A percentile compares a stretch with the other conserved stretches of the same genome.
phyloP scores from a whole-genome alignment of 1,140 invertebrate genomes.

The Anastatus disparis region DNA sequence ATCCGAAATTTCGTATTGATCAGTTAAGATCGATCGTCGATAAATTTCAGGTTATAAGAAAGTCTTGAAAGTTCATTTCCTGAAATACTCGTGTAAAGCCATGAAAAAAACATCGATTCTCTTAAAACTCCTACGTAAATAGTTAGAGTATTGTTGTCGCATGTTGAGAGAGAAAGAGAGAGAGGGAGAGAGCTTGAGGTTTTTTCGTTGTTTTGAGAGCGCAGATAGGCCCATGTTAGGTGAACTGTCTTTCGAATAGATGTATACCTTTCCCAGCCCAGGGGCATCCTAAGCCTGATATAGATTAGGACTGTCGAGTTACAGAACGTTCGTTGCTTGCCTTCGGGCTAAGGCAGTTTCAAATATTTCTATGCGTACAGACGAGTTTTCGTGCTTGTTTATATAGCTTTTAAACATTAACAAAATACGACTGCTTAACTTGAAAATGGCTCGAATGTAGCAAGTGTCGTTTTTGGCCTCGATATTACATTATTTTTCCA shows the following conservation, averaged over 20 bases:
- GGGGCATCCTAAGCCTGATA: conserved; percentile 23
- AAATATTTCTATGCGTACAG: no score
- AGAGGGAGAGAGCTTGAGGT: no score
- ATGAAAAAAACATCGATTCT: background rate
- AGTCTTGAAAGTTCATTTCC: conserved; percentile 17
- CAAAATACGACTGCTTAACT: background rate
- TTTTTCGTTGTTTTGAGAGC: background rate
- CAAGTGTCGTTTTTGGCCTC: conserved; percentile 35
- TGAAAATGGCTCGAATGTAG: conserved; percentile 2
- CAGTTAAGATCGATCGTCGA: background rate
- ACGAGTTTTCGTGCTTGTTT: no score
- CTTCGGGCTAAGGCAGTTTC: no score
- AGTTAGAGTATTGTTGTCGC: conserved; percentile 26
- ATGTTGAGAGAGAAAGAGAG: no score
- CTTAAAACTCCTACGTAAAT: background rate
- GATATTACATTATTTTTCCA: no score
- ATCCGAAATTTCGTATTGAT: no score
- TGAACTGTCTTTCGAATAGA: background rate
- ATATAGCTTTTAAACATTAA: no score
- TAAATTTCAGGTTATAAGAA: background rate
- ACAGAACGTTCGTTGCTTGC: no score
- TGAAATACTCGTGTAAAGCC: background rate
- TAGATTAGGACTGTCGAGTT: conserved; percentile 24
- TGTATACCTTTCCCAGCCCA: conserved; percentile 39
- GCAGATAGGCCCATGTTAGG: conserved; percentile 9